Base-by-base conservation (phyloP, 2,797 vertebrate species). In the Ficedula albicollis region DNA sequence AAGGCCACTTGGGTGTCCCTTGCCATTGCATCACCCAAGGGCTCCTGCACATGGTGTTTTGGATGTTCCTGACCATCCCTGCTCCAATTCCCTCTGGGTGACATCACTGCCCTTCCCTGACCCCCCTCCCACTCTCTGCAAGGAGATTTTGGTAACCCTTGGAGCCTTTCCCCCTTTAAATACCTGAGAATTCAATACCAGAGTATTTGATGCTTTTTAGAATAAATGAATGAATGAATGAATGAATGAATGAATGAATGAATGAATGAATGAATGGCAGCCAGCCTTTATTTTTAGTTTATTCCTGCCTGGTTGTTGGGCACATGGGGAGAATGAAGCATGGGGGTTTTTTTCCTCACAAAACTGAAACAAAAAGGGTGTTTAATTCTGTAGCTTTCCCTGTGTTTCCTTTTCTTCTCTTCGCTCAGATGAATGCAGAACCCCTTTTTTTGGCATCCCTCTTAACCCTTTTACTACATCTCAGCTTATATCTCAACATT, bases 21-120 rank as follows among this genome's bases (percentile, higher is more conserved):
- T 32, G 72, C 11, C 15, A 1, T 21, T 49, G 48, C 6, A 2
- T 10, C 16, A 13, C 43, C 69, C 1, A 4, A 60, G 44, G 26
- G 32, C 6, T 84, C 5, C 0, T 0, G 5, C 3, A 34, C 30
- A 49, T 23, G 6, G 9, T 26, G n/a, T 22, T 38, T 17, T 43
- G 26, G 26, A 11, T 51, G 27, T 43, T 82, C 74, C 46, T 39
- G n/a, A 18, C 16, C 46, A 32, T 5, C 25, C 44, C 3, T 13
- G 11, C 17, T 30, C 32, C 4, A 15, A 30, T 32, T 34, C 44
- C 10, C 48, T 48, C 60, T 27, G 38, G 43, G 46, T 0, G 2
- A 29, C 9, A 0, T 48, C 72, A 15, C 13, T 80, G 19, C 22
- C 30, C 19, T 90, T 72, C n/a, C 46, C 58, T 25, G 23, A 5